These are phyloP conservation scores for Heliconius ismenius DNA, from an alignment of 2,888 invertebrate genomes.

Conservation along the genomic window DNA sequence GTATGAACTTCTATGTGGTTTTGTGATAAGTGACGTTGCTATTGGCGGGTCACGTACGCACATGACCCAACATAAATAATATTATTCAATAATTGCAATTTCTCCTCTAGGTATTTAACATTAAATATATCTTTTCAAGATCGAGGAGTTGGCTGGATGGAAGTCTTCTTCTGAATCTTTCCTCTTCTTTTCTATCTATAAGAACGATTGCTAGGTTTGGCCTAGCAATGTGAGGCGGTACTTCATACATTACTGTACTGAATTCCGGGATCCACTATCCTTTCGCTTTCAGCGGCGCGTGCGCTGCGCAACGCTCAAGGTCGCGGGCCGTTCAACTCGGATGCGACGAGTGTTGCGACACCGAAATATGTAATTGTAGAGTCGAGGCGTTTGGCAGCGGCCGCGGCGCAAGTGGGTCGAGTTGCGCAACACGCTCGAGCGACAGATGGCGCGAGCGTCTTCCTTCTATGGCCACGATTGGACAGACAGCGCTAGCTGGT, in stretches of 20 bases:
- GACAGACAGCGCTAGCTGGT: constrained; percentile 36
- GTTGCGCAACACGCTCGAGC: constrained; percentile 73
- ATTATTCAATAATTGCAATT: constrained; percentile 20
- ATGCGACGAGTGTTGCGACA: constrained; percentile 80
- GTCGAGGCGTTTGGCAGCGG: constrained; percentile 79
- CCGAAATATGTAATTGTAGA: constrained; percentile 81
- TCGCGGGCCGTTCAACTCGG: constrained; percentile 82
- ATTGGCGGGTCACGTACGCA: constrained; percentile 69
- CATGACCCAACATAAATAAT: constrained; percentile 32
- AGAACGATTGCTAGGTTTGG: neutral
- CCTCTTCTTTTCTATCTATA: neutral
- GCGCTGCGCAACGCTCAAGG: constrained; percentile 78
- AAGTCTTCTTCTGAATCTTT: neutral
- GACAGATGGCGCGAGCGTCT: constrained; percentile 77
- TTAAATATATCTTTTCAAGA: neutral
- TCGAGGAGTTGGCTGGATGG: neutral
- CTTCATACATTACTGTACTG: constrained; percentile 46
- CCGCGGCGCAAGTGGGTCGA: constrained; percentile 76
- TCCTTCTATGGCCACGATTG: constrained; percentile 66
- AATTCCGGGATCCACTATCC: constrained; percentile 67
- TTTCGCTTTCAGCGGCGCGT: constrained; percentile 78
- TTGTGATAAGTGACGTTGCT: constrained; percentile 56
- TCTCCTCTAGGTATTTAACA: neutral
- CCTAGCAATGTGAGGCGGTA: constrained; percentile 9
- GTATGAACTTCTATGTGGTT: constrained; percentile 52